Conservation (phyloP, 2,888 invertebrate species). For the Plutella xylostella region DNA sequence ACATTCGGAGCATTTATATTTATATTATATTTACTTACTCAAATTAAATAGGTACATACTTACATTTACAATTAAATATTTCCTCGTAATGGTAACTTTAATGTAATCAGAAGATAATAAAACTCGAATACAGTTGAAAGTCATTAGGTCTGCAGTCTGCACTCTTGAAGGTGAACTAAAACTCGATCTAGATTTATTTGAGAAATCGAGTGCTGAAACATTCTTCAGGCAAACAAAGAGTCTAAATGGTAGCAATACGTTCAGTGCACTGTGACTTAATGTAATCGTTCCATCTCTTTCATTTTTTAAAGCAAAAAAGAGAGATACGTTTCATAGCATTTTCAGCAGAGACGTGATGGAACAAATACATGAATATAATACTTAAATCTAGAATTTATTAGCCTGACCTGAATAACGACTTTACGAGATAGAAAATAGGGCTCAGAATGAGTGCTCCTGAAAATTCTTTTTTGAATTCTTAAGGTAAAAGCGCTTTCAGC, state of each 20-base stretch:
- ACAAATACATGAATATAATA: constrained; percentile 66
- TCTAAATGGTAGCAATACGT: constrained; percentile 47
- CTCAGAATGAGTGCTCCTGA: constrained; percentile 40
- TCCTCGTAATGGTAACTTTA: too few relatives aligned
- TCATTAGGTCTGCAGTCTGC: constrained; percentile 18
- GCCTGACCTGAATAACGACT: constrained; percentile 35
- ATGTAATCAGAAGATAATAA: too few relatives aligned
- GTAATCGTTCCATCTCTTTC: constrained; percentile 45
- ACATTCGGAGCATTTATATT: too few relatives aligned
- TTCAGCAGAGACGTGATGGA: constrained; percentile 60
- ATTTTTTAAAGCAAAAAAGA: constrained; percentile 42
- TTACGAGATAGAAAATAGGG: constrained; percentile 35
- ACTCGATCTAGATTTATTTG: constrained; percentile 30
- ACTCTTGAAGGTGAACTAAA: constrained; percentile 46
- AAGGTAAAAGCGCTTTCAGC: constrained; percentile 42
- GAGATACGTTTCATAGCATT: constrained; percentile 57
- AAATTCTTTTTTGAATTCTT: constrained; percentile 57
- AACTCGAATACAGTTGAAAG: constrained; percentile 34
- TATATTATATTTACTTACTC: background rate
- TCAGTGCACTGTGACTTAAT: constrained; percentile 51
- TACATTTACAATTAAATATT: too few relatives aligned
- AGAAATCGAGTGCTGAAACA: constrained; percentile 40
- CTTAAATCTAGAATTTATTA: constrained; percentile 50
- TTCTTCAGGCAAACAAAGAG: constrained; percentile 43
- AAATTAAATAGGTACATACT: background rate